Evolutionary conservation across 2,113 vertebrate species (phyloP).

Genomic region (Anser cygnoides): DNA sequence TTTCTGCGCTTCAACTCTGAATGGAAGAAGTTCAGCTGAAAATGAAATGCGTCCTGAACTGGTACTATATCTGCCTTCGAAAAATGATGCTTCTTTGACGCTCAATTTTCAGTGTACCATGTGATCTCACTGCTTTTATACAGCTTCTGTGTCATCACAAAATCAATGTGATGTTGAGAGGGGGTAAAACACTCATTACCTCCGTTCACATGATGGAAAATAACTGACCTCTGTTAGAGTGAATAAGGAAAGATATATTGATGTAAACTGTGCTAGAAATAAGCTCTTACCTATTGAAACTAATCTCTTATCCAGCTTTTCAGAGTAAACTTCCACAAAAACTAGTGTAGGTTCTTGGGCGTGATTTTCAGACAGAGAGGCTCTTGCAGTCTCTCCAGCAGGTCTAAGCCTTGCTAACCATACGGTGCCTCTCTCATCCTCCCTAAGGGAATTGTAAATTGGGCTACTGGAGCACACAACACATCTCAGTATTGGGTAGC

Average conservation of each 20-base stretch:
- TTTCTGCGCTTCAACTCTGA: constrained; percentile 51
- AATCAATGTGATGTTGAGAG: neutral
- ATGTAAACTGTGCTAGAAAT: neutral
- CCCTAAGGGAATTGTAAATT: neutral
- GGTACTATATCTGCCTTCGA: neutral
- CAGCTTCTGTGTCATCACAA: neutral
- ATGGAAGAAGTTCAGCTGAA: constrained; percentile 23
- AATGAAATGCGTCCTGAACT: constrained; percentile 44
- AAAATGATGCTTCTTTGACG: constrained; percentile 38
- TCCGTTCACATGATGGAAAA: neutral
- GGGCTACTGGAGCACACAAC: neutral
- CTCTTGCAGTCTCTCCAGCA: neutral
- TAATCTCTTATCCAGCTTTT: neutral
- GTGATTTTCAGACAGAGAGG: neutral
- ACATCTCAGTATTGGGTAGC: neutral
- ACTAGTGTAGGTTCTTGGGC: neutral
- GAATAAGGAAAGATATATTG: neutral
- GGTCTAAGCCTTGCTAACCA: neutral
- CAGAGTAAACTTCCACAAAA: neutral
- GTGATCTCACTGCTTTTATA: constrained; percentile 12
- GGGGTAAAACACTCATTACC: neutral
- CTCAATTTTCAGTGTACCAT: neutral
- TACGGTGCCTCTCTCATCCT: neutral
- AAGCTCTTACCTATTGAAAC: neutral
- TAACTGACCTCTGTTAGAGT: neutral